Evolutionary conservation across 2,113 vertebrate species (phyloP).

Genomic region (Labrus mixtus): DNA sequence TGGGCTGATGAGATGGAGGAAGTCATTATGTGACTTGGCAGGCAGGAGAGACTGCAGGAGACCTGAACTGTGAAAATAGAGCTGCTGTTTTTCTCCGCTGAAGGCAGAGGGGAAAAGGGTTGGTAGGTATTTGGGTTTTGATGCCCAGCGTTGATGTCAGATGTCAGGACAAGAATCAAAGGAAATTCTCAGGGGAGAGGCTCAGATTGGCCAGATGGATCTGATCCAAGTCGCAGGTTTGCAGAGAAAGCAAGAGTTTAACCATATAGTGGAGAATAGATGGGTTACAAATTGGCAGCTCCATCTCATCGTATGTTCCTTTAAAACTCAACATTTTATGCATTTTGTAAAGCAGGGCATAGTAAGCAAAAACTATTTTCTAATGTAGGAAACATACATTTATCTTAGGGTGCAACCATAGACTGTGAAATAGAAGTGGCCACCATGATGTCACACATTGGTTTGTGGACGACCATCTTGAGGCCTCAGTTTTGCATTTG

Average conservation of each 20-base stretch:
- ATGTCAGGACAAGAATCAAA: constrained; percentile 63
- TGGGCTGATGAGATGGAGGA: constrained; percentile 65
- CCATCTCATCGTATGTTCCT: background rate
- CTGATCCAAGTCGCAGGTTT: constrained; percentile 19
- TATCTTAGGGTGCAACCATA: constrained; percentile 1
- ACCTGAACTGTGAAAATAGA: constrained; percentile 63
- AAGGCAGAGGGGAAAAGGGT: constrained; percentile 45
- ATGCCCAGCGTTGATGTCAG: constrained; percentile 55
- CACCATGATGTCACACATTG: background rate
- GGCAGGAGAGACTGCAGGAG: constrained; percentile 43
- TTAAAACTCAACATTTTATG: background rate
- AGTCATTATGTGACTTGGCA: constrained; percentile 76
- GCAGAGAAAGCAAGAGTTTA: constrained; percentile 38
- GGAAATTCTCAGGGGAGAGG: constrained; percentile 64
- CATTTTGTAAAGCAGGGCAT: background rate
- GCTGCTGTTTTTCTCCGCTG: constrained; percentile 48
- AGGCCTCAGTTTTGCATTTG: background rate
- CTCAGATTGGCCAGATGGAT: constrained; percentile 45
- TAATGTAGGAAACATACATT: constrained; percentile 10
- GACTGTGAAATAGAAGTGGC: background rate
- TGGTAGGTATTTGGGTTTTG: constrained; percentile 46
- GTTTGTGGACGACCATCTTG: background rate
- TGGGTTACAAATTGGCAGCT: background rate
- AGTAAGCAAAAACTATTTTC: constrained; percentile 16
- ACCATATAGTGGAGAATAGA: constrained; percentile 2